Conservation (phyloP, 2,888 invertebrate genomes). For the Phyto melanocephala region DNA sequence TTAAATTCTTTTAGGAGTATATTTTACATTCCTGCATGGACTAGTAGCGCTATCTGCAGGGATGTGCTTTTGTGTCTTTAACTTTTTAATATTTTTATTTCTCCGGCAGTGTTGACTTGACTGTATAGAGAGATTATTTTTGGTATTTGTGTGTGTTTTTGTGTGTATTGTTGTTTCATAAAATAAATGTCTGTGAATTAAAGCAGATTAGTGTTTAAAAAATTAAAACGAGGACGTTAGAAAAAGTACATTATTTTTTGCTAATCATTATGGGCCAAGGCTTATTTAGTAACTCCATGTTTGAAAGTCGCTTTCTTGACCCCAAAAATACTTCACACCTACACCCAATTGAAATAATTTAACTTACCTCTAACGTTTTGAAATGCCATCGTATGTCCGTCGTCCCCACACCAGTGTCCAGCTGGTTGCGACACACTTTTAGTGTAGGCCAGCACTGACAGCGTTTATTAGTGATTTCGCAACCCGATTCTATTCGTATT, state of each 20-base stretch:
- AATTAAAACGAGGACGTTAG: background rate
- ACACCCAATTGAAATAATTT: too few relatives aligned
- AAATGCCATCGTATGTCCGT: constrained; percentile 78
- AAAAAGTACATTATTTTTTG: too few relatives aligned
- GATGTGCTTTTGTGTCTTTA: background rate
- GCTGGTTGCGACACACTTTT: constrained; percentile 75
- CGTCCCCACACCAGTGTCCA: constrained; percentile 64
- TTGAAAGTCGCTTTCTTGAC: too few relatives aligned
- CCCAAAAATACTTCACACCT: too few relatives aligned
- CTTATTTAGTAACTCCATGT: too few relatives aligned
- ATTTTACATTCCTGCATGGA: too few relatives aligned
- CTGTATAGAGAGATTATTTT: background rate
- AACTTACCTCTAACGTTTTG: constrained; percentile 76
- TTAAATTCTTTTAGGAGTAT: too few relatives aligned
- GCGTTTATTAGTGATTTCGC: constrained; percentile 78
- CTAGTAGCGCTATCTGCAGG: too few relatives aligned
- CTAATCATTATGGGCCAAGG: too few relatives aligned
- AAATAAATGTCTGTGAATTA: background rate
- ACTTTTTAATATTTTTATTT: constrained; percentile 21
- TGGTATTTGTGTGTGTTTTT: background rate
- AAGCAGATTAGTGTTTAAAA: background rate
- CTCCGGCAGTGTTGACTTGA: background rate
- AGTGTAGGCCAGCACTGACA: constrained; percentile 78
- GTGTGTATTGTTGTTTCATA: background rate
- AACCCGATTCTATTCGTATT: constrained; percentile 77